Evolutionary conservation across 2,113 vertebrate genomes (phyloP).

Genomic region (Clarias gariepinus): DNA sequence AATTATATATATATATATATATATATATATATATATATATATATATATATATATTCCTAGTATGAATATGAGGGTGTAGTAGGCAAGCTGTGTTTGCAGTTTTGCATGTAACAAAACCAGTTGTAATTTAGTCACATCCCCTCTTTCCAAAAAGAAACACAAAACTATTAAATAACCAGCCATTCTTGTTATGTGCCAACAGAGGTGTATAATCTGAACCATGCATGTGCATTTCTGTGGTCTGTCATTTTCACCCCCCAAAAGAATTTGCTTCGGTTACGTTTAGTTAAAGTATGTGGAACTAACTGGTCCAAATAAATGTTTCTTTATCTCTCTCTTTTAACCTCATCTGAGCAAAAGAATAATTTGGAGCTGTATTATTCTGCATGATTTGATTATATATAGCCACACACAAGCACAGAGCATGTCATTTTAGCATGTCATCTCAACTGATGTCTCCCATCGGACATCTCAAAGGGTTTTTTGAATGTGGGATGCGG

Average conservation of each 20-base stretch:
- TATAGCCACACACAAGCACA: neutral
- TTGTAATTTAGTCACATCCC: constrained; percentile 30
- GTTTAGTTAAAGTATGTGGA: neutral
- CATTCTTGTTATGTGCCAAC: constrained; percentile 15
- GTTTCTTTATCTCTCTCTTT: neutral
- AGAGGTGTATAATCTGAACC: constrained; percentile 8
- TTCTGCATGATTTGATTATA: neutral
- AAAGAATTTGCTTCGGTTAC: constrained; percentile 11
- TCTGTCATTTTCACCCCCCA: neutral
- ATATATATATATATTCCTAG: too few species aligned
- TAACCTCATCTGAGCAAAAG: neutral
- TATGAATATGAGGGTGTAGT: neutral
- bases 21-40: too few species aligned
- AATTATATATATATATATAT: too few species aligned
- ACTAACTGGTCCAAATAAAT: neutral
- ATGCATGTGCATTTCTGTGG: neutral
- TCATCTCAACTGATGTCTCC: constrained; percentile 36
- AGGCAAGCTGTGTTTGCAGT: neutral
- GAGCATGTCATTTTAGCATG: constrained; percentile 28
- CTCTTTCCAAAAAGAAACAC: neutral
- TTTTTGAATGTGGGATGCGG: constrained; percentile 61
- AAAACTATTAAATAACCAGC: constrained; percentile 17
- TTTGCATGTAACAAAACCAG: constrained; percentile 15
- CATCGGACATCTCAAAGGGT: constrained; percentile 49
- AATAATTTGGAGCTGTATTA: neutral